Conservation (phyloP, 2,113 vertebrate species). For the Proteles cristata region DNA sequence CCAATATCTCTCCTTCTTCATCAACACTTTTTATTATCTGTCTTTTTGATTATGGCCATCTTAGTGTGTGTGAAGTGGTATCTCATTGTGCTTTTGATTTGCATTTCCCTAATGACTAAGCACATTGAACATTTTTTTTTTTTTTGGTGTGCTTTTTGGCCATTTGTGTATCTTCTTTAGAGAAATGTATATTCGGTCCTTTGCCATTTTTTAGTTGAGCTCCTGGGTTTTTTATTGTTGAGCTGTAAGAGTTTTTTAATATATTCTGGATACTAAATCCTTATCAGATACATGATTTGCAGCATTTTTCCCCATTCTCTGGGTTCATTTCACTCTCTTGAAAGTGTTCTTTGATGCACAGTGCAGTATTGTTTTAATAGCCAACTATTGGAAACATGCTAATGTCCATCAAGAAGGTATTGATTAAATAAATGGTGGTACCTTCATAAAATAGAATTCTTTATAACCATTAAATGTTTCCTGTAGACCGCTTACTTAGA, state of each 20-base stretch:
- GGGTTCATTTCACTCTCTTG: background rate
- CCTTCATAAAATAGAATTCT: background rate
- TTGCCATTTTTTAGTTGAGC: background rate
- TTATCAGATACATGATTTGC: background rate
- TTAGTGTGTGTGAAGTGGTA: background rate
- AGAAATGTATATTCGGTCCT: background rate
- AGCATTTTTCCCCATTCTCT: background rate
- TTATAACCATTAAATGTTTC: slow-evolving; percentile 21
- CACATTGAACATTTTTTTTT: background rate
- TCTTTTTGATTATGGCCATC: background rate
- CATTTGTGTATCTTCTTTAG: background rate
- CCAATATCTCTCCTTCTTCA: background rate
- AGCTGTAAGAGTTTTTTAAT: background rate
- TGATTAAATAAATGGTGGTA: slow-evolving; percentile 34
- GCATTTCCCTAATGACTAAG: background rate
- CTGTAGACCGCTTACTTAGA: background rate
- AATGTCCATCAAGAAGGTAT: background rate
- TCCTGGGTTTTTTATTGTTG: background rate
- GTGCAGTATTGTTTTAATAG: background rate
- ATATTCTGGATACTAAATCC: background rate
- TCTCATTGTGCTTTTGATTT: background rate
- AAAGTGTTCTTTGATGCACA: background rate
- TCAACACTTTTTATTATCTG: background rate
- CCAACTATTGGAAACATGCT: slow-evolving; percentile 16
- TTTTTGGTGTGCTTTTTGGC: background rate